Evolutionary conservation across 1,140 invertebrate species (phyloP).

Genomic region (Nylanderia fulva): DNA sequence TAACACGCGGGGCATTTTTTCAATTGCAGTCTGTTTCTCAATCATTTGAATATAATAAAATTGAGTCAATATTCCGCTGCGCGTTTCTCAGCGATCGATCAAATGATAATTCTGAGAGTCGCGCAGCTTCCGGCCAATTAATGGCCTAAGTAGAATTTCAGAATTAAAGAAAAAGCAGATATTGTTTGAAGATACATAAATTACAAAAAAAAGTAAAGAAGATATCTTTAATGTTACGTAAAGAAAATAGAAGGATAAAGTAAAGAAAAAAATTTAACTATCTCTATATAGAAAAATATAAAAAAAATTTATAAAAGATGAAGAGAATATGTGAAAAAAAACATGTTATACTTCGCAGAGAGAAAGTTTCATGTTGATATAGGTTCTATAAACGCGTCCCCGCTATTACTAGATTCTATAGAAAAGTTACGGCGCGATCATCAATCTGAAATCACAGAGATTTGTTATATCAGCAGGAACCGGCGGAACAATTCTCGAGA

Average conservation of each 20-base stretch:
- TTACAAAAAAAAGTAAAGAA: not conserved
- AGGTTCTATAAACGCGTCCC: conserved; percentile 22
- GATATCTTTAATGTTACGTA: not conserved
- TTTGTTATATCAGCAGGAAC: conserved; percentile 69
- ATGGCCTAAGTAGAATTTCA: not conserved
- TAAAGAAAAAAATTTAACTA: not conserved
- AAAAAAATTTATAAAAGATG: not conserved
- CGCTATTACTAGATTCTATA: conserved; percentile 33
- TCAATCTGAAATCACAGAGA: conserved; percentile 34
- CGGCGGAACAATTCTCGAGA: conserved; percentile 69
- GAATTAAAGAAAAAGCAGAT: no score
- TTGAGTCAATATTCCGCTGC: not conserved
- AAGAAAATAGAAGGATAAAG: not conserved
- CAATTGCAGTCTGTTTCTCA: not conserved
- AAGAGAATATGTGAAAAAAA: not conserved
- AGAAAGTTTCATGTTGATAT: conserved; percentile 32
- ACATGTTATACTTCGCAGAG: not conserved
- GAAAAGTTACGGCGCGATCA: conserved; percentile 43
- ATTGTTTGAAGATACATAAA: not conserved
- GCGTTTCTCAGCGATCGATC: conserved; percentile 4
- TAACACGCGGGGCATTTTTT: conserved; percentile 3
- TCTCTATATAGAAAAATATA: not conserved
- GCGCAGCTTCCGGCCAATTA: conserved; percentile 5
- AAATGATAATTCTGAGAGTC: conserved; percentile 15
- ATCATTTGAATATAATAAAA: conserved; percentile 40